Conservation (phyloP, 2,797 vertebrate genomes). For the Echeneis naucrates region DNA sequence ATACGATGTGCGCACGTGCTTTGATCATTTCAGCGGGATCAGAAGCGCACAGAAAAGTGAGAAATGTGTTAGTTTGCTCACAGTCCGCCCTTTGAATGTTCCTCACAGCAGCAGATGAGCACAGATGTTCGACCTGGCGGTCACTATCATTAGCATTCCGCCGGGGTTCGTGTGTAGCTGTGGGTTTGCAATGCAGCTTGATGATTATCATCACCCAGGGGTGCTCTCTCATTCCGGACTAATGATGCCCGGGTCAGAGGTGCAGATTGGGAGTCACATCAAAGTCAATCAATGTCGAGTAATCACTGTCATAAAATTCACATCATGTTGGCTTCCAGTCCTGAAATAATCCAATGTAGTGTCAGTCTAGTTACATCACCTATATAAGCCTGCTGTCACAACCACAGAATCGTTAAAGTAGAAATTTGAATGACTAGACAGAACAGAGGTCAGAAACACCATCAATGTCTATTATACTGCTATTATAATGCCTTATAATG, state of each 20-base stretch:
- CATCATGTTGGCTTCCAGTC: not conserved
- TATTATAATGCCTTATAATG: slow-evolving; percentile 10
- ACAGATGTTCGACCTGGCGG: slow-evolving; percentile 82
- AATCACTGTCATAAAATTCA: not conserved
- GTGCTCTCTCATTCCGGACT: slow-evolving; percentile 68
- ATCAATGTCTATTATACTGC: slow-evolving; percentile 40
- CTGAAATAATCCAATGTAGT: not conserved
- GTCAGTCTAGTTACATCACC: not conserved
- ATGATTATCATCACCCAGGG: slow-evolving; percentile 71
- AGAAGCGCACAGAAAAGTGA: slow-evolving; percentile 71
- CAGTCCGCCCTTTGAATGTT: slow-evolving; percentile 66
- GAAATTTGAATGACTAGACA: not conserved
- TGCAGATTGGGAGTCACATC: not conserved
- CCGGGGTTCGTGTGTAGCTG: slow-evolving; percentile 59
- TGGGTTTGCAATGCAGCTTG: slow-evolving; percentile 53
- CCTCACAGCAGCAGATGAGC: slow-evolving; percentile 77
- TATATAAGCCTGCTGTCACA: not conserved
- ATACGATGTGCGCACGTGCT: not conserved
- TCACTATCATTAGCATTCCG: slow-evolving; percentile 86
- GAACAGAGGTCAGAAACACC: slow-evolving; percentile 31
- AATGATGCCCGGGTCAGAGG: slow-evolving; percentile 35
- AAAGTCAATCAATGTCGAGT: not conserved
- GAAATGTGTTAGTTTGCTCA: slow-evolving; percentile 82
- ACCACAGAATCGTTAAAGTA: not conserved
- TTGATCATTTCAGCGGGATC: slow-evolving; percentile 17